A percentile compares a stretch with the other conserved stretches of the same genome.
phyloP scores from a whole-genome alignment of 2,797 vertebrate genomes.

The Mus minutoides region DNA sequence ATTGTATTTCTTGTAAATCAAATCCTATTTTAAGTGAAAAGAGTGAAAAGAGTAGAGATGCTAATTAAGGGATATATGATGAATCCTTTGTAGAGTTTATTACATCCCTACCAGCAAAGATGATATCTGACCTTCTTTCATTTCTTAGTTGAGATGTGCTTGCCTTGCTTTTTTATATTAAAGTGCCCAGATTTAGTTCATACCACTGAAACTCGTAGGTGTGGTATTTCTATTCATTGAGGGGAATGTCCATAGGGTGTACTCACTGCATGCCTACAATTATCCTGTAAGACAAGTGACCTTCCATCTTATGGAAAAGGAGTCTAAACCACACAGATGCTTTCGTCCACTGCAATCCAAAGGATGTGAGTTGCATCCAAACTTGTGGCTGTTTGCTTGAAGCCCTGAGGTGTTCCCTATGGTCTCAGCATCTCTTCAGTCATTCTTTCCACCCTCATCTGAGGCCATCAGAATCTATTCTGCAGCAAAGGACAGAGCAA shows the following conservation, averaged over 20 bases:
- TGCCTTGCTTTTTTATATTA: background rate
- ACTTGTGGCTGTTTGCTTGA: rapidly evolving
- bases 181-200: background rate
- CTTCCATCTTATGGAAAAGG: background rate
- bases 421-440: rapidly evolving
- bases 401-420: rapidly evolving
- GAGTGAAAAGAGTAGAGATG: conserved; percentile 34
- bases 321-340: background rate
- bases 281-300: background rate
- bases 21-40: conserved; percentile 65
- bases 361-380: rapidly evolving
- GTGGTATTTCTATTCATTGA: background rate
- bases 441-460: background rate
- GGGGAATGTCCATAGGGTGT: background rate
- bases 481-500: conserved; percentile 48
- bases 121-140: conserved; percentile 56
- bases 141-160: conserved; percentile 41
- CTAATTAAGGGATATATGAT: conserved; percentile 56
- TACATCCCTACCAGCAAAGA: conserved; percentile 27
- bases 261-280: background rate
- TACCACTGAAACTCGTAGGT: background rate
- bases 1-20: conserved; percentile 58
- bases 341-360: rapidly evolving
- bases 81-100: conserved; percentile 58
- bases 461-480: background rate